phyloP scores from a whole-genome alignment of 1,140 invertebrate genomes.

The Drosophila kikkawai region DNA sequence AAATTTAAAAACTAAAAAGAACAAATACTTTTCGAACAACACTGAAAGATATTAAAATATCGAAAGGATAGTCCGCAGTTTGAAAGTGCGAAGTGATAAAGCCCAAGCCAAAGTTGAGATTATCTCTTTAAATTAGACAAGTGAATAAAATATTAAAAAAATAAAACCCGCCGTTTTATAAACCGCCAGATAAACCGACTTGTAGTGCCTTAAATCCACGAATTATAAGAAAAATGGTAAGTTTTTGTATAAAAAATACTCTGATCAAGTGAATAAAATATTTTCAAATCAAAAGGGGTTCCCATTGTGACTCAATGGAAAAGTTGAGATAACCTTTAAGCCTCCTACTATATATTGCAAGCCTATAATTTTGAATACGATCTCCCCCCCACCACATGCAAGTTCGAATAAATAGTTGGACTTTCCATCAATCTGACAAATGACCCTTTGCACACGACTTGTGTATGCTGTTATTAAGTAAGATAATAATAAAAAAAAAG shows the following conservation, averaged over 20 bases:
- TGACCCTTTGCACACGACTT: constrained; percentile 40
- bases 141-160: constrained; percentile 30
- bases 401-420: constrained; percentile 24
- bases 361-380: constrained; percentile 34
- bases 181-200: constrained; percentile 14
- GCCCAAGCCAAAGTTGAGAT: constrained; percentile 20
- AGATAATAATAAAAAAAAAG: constrained; percentile 10
- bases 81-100: constrained; percentile 35
- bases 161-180: constrained; percentile 4
- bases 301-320: constrained; percentile 27
- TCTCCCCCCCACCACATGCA: constrained; percentile 23
- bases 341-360: constrained; percentile 4
- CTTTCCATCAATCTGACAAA: constrained; percentile 44
- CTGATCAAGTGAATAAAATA: background rate
- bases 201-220: constrained; percentile 15
- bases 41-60: constrained; percentile 4
- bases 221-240: constrained; percentile 63
- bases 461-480: constrained; percentile 34
- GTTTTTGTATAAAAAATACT: constrained; percentile 17
- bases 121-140: constrained; percentile 41
- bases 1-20: background rate
- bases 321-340: constrained; percentile 2
- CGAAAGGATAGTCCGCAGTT: constrained; percentile 26
- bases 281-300: background rate
- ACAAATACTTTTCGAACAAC: constrained; percentile 1